Percentiles rank a stretch among this genome's conserved stretches.
Evolutionary conservation across 2,113 vertebrate species (phyloP).

Genomic region (Pterocles gutturalis): DNA sequence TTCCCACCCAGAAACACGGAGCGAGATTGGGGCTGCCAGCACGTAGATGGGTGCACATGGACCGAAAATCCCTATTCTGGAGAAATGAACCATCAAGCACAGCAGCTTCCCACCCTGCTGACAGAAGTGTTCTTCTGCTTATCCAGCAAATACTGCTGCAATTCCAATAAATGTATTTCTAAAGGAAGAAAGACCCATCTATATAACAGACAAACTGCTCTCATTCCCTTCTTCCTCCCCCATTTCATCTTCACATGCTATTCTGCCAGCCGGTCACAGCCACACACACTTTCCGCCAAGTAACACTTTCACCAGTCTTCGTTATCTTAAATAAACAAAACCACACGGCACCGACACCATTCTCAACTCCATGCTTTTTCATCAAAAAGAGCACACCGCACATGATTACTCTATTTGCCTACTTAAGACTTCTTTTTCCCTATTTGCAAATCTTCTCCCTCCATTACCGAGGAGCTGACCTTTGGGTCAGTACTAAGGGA

Average conservation of each 20-base stretch:
- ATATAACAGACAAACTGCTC: neutral
- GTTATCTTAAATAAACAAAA: neutral
- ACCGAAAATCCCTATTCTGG: slow-evolving; percentile 11
- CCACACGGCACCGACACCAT: fast-evolving
- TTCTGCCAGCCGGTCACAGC: neutral
- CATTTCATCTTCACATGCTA: neutral
- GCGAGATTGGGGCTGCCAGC: neutral
- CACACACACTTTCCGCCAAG: neutral
- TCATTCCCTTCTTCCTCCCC: neutral
- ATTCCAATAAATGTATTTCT: neutral
- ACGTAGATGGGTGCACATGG: neutral
- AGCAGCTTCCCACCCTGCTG: slow-evolving; percentile 35
- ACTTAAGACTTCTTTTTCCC: neutral
- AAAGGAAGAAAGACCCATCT: neutral
- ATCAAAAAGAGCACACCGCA: neutral
- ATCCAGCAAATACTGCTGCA: neutral
- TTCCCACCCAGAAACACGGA: neutral
- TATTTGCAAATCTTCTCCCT: neutral
- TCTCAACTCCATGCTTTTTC: neutral
- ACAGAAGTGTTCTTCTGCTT: slow-evolving; percentile 21
- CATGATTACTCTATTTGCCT: neutral
- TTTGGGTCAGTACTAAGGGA: neutral
- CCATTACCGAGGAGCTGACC: neutral
- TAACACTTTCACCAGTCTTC: neutral
- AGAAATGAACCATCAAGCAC: neutral